Conservation (phyloP, 2,797 vertebrate genomes). For the Leptodon cayanensis region DNA sequence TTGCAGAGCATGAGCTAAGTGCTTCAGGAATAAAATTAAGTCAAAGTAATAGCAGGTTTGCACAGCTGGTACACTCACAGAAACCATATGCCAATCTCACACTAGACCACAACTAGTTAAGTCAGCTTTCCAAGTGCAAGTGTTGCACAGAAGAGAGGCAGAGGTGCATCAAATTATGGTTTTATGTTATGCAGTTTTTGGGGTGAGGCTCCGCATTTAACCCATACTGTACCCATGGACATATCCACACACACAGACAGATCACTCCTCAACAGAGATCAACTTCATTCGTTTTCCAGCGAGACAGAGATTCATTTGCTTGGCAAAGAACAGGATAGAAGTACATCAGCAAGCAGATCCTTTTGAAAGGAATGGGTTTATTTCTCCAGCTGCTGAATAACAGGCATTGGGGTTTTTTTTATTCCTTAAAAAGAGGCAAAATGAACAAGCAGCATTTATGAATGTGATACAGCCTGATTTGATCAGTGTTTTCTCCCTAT, state of each 20-base stretch:
- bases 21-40: neutral
- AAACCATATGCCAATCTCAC: neutral
- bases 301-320: neutral
- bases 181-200: neutral
- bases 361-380: neutral
- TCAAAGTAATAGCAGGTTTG: neutral
- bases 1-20: neutral
- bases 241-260: fast-evolving
- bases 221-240: fast-evolving
- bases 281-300: neutral
- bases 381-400: neutral
- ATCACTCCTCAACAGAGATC: neutral
- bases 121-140: neutral
- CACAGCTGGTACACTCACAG: neutral
- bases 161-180: neutral
- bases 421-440: neutral
- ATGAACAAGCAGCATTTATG: neutral
- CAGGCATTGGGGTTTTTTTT: neutral
- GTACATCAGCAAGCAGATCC: neutral
- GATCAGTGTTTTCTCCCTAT: slow-evolving; percentile 38
- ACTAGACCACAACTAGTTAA: neutral
- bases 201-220: neutral
- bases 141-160: neutral
- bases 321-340: neutral
- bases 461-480: slow-evolving; percentile 16